Evolutionary conservation across 2,113 vertebrate species (phyloP).

Genomic region (Gymnogyps californianus): DNA sequence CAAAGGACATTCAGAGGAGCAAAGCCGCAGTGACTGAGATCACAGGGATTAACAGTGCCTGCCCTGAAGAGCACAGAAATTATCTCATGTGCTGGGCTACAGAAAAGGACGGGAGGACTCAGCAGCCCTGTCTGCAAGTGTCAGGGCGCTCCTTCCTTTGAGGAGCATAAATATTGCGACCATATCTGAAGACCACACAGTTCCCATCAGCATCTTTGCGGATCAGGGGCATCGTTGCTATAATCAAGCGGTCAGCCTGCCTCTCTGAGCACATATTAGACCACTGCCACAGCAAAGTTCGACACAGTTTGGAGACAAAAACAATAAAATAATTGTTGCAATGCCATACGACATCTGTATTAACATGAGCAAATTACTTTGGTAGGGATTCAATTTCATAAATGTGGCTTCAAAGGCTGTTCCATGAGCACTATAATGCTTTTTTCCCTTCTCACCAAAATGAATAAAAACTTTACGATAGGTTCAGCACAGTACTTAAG

Average conservation of each 20-base stretch:
- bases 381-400: constrained; percentile 72
- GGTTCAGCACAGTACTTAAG: constrained; percentile 67
- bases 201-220: not conserved
- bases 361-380: constrained; percentile 55
- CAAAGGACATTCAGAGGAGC: not conserved
- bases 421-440: constrained; percentile 48
- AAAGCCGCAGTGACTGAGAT: not conserved
- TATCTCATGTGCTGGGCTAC: not conserved
- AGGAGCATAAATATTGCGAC: not conserved
- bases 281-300: not conserved
- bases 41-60: not conserved
- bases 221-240: not conserved
- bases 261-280: not conserved
- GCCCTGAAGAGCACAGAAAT: not conserved
- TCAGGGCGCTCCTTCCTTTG: not conserved
- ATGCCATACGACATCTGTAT: not conserved
- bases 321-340: not conserved
- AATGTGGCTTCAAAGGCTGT: constrained; percentile 60
- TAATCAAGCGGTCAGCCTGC: not conserved
- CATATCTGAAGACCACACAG: not conserved
- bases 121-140: fast-evolving
- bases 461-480: constrained; percentile 74
- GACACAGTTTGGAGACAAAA: constrained; percentile 1
- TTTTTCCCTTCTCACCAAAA: constrained; percentile 55
- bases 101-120: not conserved